Base-by-base conservation (phyloP, 2,113 vertebrate genomes). In the Pteruthius melanotis region DNA sequence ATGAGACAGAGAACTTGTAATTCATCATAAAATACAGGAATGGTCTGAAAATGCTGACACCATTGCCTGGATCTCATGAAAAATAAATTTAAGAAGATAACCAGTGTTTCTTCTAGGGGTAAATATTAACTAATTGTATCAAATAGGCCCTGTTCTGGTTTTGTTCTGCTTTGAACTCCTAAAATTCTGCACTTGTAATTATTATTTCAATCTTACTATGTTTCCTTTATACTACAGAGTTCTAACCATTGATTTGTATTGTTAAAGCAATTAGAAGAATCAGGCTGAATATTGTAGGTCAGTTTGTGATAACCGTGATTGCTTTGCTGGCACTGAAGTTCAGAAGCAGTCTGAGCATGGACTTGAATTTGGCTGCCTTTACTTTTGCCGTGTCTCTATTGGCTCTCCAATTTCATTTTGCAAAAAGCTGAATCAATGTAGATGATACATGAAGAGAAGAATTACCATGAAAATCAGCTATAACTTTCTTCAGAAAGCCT, bases 371-470 rank as follows among this genome's bases (percentile, higher is more conserved):
- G 95, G 92, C 93, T 15, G 28, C 68, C 52, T 95, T 95, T 85
- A 28, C 68, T 84, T 89, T 54, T 92, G 37, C 84, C 9, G 16
- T 47, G 69, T 87, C 89, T 93, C 87, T 72, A 12, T 54, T 91
- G 57, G 63, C 81, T 91, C 40, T 92, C 82, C 88, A n/a, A 31
- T 93, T 95, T 94, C 83, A 91, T 94, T 91, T 93, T 87, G 70
- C 44, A 90, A 95, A 95, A 80, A 90, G 66, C 71, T 39, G 42
- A 59, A 80, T 83, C 82, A 66, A 78, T 77, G 75, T 49, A 74
- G 45, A n/a, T 83, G 75, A 56, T 81, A 57, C 27, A 27, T 8
- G 69, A 93, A 90, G 66, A 93, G 66, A 85, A 84, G 76, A 89
- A 91, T 42, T 89, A 87, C 72, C 26, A 82, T 77, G 64, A 70